Evolutionary conservation across 1,140 invertebrate genomes (phyloP).

Genomic region (Gyrodactylus bullatarudis): DNA sequence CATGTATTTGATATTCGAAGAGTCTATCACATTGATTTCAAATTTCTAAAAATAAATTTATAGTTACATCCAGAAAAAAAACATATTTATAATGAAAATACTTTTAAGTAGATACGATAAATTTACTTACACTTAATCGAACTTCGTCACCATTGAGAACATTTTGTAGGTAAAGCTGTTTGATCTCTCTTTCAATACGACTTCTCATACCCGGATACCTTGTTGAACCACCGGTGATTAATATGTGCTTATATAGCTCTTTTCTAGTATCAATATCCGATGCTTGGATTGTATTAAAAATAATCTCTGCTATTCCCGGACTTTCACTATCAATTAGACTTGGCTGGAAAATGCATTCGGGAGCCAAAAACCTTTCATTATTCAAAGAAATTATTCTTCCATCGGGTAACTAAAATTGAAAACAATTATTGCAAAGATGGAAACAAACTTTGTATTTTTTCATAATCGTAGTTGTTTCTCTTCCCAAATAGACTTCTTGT

Average conservation of each 20-base stretch:
- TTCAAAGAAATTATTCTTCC: conserved; percentile 76
- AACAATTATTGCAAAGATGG: no score
- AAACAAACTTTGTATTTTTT: conserved; percentile 47
- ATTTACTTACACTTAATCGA: conserved; percentile 35
- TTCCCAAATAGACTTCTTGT: conserved; percentile 71
- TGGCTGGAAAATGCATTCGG: conserved; percentile 88
- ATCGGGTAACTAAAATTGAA: conserved; percentile 58
- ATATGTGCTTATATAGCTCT: conserved; percentile 92
- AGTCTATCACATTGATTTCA: conserved; percentile 94
- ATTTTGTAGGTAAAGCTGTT: conserved; percentile 76
- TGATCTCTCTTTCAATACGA: conserved; percentile 76
- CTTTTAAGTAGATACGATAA: not conserved
- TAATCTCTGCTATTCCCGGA: conserved; percentile 58
- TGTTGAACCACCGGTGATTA: conserved; percentile 80
- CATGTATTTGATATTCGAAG: conserved; percentile 86
- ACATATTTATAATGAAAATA: not conserved
- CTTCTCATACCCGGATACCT: conserved; percentile 98
- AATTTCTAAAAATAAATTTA: conserved; percentile 42
- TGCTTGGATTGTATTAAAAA: conserved; percentile 57
- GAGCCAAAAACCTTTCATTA: conserved; percentile 81
- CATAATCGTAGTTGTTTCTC: conserved; percentile 86
- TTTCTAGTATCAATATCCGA: conserved; percentile 44
- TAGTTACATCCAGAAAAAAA: not conserved
- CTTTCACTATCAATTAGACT: conserved; percentile 27
- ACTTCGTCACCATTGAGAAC: conserved; percentile 72